Percentiles rank a stretch among this genome's conserved stretches.
Conservation (phyloP, 2,113 vertebrate genomes). For the Carassius carassius region DNA sequence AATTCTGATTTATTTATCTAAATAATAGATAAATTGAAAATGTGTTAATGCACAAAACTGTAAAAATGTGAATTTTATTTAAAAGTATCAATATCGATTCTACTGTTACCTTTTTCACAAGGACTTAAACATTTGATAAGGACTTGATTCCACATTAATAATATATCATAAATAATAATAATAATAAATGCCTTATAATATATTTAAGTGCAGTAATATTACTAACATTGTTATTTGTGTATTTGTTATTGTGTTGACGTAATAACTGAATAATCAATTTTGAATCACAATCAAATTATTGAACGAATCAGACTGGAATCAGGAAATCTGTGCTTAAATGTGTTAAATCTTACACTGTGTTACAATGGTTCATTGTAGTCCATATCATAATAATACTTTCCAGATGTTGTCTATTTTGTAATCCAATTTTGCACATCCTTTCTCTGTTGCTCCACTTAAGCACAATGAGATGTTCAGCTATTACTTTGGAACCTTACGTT, state of each 20-base stretch:
- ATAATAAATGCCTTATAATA: neutral
- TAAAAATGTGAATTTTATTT: neutral
- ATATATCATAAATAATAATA: neutral
- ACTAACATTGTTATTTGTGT: neutral
- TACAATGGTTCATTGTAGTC: neutral
- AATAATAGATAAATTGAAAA: too few relatives aligned
- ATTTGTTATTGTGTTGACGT: neutral
- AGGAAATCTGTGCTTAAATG: too few relatives aligned
- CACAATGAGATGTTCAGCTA: neutral
- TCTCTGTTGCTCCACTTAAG: neutral
- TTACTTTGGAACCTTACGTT: constrained; percentile 4
- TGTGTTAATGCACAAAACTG: neutral
- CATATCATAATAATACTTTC: neutral
- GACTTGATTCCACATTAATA: neutral
- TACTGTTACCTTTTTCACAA: neutral
- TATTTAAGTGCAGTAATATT: neutral
- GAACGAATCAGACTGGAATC: too few relatives aligned
- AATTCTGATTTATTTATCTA: too few relatives aligned
- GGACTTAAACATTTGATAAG: too few relatives aligned
- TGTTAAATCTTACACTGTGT: too few relatives aligned
- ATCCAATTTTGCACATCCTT: neutral
- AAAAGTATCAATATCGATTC: too few relatives aligned
- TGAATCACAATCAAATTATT: too few relatives aligned
- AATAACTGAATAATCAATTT: neutral
- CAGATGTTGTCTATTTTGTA: neutral